Base-by-base conservation (phyloP, 2,888 invertebrate genomes). In the Oscheius sp. region DNA sequence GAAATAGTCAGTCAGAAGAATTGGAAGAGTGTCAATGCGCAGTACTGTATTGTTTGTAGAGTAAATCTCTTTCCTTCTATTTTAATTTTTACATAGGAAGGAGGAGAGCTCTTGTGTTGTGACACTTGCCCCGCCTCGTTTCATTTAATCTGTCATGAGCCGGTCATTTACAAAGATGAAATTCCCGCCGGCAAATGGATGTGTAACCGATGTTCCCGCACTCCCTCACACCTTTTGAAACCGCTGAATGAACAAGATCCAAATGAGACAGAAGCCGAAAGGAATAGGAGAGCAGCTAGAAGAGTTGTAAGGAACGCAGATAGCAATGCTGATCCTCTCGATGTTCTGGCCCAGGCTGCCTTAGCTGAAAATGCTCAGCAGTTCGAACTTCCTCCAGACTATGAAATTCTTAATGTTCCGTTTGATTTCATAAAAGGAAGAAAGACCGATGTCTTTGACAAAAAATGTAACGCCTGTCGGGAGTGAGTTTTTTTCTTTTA, bases 51-150 rank as follows among this genome's bases (percentile, higher is more conserved):
- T n/a, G 71, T 71, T 12, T 71, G 71, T 28, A 51, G 44, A 28
- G 71, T 71, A 38, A 57, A 2, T 32, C 22, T 62, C 6, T 22
- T 33, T 26, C 17, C 44, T 41, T 20, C n/a, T n/a, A n/a, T n/a
- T n/a, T n/a, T n/a, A 32, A 14, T 32, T 2, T 8, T 49, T 32
- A 32, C 28, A 38, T 24, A 73, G 73, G 95, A 95, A 89, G 94
- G 94, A 33, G 95, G 96, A 2, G 94, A 94, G 87, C 89, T 97
- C 38, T 91, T 97, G 68, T 95, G 95, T 87, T 97, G 96, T 87
- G 95, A 96, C 87, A 91, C 92, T 74, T 97, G 96, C 84, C 94
- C 95, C 0, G 93, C 94, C 32, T 94, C 95, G 73, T 97, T 96
- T 88, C 96, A 97, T 89, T 90, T 95, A 69, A 91, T 92, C 80